Evolutionary conservation across 1,140 invertebrate species (phyloP).

Genomic region (Idris sp.): DNA sequence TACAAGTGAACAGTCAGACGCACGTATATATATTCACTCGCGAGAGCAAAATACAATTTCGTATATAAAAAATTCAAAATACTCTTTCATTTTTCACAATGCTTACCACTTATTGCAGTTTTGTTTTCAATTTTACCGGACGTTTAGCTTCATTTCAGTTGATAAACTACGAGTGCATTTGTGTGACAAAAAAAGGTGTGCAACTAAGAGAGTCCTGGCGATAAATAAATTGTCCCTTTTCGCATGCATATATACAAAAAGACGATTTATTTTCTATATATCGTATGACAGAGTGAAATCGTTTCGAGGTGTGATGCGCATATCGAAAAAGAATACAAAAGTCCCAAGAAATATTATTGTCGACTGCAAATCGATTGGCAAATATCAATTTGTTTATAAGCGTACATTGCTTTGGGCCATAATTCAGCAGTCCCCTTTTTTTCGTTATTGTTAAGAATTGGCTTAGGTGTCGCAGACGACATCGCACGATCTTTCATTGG

Average conservation of each 20-base stretch:
- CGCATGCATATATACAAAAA: constrained; percentile 46
- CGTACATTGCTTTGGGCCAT: constrained; percentile 5
- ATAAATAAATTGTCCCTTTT: constrained; percentile 60
- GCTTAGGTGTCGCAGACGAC: constrained; percentile 16
- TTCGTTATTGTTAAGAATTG: constrained; percentile 54
- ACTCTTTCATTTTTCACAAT: too few species aligned
- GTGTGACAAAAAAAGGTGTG: constrained; percentile 5
- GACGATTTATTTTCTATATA: constrained; percentile 58
- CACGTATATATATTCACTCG: too few species aligned
- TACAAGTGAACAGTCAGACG: constrained; percentile 23
- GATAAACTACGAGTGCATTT: constrained; percentile 40
- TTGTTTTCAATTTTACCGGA: constrained; percentile 45
- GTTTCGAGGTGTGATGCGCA: constrained; percentile 30
- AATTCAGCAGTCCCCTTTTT: constrained; percentile 14
- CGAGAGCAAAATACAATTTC: too few species aligned
- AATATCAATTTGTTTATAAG: constrained; percentile 51
- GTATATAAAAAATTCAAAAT: too few species aligned
- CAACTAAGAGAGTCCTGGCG: constrained; percentile 26
- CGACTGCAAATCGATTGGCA: constrained; percentile 39
- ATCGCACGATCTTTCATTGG: constrained; percentile 37
- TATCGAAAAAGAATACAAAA: constrained; percentile 36
- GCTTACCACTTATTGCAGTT: too few species aligned
- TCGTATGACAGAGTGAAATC: constrained; percentile 28
- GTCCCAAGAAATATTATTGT: constrained; percentile 17
- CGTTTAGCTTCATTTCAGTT: constrained; percentile 52